Evolutionary conservation across 1,140 invertebrate genomes (phyloP), one percentile per base, ranked within the genome.

Genomic region (Zaprionus camerounensis): DNA sequence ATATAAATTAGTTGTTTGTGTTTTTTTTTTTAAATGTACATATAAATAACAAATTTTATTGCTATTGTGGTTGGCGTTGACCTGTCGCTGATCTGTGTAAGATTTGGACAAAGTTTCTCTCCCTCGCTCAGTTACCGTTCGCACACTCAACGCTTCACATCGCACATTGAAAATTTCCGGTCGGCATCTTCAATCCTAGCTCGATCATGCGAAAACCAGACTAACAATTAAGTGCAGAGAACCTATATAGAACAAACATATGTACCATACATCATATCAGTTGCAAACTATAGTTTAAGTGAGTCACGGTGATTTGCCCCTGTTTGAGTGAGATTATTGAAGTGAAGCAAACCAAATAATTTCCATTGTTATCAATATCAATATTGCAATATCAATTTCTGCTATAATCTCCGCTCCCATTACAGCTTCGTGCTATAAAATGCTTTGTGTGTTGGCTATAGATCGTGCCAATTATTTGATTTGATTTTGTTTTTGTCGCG

Each of bases 1-100:
- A 56, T 58, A 68, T 66, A 82, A 82, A 76, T 82, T 83, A 76
- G 81, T 80, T 76, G 71, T 80, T 71, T 82, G 71, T 73, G 9
- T 77, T 74, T 78, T 82, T 82, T 57, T 76, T 71, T 34, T 26
- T 17, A 58, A 67, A 67, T 58, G 26, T 46, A n/a, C n/a, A n/a
- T n/a, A 58, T 67, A 49, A 58, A 67, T 58, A 58, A 49, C 64
- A 63, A 34, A 34, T 57, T 81, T 73, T 69, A 68, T 81, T 72
- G 59, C 53, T 58, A 58, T 65, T 78, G 53, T 73, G 67, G 55
- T 49, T 59, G 62, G 38, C 24, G 13, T 13, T 57, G 58, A 41
- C 70, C 53, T 28, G 22, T 36, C 41, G 24, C 36, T 46, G 63
- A 53, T 55, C n/a, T 56, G 22, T 36, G 15, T 36, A 66, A 66